phyloP scores from a whole-genome alignment of 2,113 vertebrate genomes.

The Mustela lutreola region DNA sequence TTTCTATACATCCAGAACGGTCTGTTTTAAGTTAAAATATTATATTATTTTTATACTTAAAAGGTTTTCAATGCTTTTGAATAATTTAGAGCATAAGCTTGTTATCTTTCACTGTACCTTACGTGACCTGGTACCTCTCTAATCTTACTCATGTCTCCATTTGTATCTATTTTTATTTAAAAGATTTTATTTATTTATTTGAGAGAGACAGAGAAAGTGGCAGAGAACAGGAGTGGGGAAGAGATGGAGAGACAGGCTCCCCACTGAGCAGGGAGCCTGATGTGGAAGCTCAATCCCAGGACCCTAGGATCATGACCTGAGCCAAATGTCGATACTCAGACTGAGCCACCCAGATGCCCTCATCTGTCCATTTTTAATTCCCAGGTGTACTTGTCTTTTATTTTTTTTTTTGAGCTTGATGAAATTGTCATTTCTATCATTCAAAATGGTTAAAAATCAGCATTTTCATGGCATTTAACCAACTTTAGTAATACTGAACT shows the following conservation, averaged over 20 bases:
- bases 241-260: too few relatives aligned
- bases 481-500: background rate
- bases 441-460: background rate
- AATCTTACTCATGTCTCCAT: background rate
- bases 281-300: too few relatives aligned
- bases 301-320: too few relatives aligned
- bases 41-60: background rate
- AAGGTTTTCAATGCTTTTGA: background rate
- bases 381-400: background rate
- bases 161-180: background rate
- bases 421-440: background rate
- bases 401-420: background rate
- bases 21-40: background rate
- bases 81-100: background rate
- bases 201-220: background rate
- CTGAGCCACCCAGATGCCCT: background rate
- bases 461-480: background rate
- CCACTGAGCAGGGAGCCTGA: too few relatives aligned
- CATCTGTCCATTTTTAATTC: background rate
- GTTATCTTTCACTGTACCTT: background rate
- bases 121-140: background rate
- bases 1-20: background rate
- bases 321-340: too few relatives aligned
- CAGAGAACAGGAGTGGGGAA: background rate
- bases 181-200: background rate